These are phyloP conservation scores for Leptocoma aspasia DNA, from an alignment of 2,113 vertebrate species.

Conservation along the genomic window DNA sequence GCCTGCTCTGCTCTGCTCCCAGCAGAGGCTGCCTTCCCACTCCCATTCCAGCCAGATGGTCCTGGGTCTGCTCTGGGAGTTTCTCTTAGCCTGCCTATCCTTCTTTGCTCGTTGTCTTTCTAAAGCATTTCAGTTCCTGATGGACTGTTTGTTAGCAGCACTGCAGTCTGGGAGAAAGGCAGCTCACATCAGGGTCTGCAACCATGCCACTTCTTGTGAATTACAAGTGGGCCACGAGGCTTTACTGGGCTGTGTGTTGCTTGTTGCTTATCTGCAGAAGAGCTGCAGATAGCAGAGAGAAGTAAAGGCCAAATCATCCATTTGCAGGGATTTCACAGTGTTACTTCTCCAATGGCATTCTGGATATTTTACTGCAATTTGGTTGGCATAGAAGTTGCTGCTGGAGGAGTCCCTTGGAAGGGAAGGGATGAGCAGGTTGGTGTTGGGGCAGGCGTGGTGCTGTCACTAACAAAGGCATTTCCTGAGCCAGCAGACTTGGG, in stretches of 20 bases:
- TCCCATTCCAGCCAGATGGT: rapidly evolving
- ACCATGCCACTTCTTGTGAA: not conserved
- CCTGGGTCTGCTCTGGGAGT: not conserved
- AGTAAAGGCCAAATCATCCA: not conserved
- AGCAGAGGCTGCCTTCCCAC: not conserved
- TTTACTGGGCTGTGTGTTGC: not conserved
- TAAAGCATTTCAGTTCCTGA: not conserved
- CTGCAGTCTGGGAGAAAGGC: not conserved
- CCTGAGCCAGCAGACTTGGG: rapidly evolving
- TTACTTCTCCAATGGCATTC: not conserved
- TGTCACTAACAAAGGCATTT: rapidly evolving
- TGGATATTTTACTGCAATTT: not conserved
- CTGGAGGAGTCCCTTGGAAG: not conserved
- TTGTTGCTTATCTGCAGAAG: not conserved
- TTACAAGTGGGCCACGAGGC: not conserved
- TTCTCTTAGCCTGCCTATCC: not conserved
- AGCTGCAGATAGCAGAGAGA: not conserved
- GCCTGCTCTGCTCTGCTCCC: not conserved
- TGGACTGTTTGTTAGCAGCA: not conserved
- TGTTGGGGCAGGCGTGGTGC: not conserved
- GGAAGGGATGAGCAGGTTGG: not conserved
- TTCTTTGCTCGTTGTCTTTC: not conserved
- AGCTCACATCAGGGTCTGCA: rapidly evolving
- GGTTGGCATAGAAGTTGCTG: not conserved
- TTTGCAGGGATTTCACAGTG: not conserved